phyloP scores from a whole-genome alignment of 2,113 vertebrate genomes.

The Chroicocephalus ridibundus region DNA sequence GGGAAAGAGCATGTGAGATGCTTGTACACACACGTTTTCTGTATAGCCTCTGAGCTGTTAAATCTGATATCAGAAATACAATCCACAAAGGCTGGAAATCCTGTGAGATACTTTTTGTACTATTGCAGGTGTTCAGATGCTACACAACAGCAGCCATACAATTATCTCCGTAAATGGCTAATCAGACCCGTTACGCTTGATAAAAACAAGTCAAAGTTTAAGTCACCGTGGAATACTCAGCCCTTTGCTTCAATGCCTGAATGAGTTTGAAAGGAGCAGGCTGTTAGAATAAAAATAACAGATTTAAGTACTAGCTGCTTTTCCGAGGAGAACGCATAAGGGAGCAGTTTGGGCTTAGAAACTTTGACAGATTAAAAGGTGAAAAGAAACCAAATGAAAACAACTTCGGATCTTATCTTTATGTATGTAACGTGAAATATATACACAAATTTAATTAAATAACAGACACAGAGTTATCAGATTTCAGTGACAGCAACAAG shows the following conservation, averaged over 20 bases:
- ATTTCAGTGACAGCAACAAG: neutral
- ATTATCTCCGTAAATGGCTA: neutral
- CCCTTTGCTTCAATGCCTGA: neutral
- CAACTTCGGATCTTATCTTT: neutral
- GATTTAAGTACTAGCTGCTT: neutral
- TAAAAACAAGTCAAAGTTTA: slow-evolving; percentile 1
- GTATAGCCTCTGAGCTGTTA: neutral
- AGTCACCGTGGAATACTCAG: neutral
- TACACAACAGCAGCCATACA: neutral
- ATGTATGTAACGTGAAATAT: neutral
- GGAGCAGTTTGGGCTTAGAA: neutral
- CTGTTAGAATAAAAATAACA: neutral
- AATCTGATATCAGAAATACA: neutral
- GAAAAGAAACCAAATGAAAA: neutral
- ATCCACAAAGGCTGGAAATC: neutral
- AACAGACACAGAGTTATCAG: neutral
- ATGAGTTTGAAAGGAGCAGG: neutral
- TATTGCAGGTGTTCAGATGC: neutral
- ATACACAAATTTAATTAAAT: neutral
- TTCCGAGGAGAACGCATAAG: neutral
- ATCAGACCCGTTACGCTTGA: neutral
- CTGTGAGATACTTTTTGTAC: neutral
- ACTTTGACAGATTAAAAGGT: neutral
- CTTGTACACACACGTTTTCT: rapidly evolving
- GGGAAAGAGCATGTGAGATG: neutral